Evolutionary conservation across 2,888 invertebrate genomes (phyloP).

Genomic region (Liposcelis brunnea): DNA sequence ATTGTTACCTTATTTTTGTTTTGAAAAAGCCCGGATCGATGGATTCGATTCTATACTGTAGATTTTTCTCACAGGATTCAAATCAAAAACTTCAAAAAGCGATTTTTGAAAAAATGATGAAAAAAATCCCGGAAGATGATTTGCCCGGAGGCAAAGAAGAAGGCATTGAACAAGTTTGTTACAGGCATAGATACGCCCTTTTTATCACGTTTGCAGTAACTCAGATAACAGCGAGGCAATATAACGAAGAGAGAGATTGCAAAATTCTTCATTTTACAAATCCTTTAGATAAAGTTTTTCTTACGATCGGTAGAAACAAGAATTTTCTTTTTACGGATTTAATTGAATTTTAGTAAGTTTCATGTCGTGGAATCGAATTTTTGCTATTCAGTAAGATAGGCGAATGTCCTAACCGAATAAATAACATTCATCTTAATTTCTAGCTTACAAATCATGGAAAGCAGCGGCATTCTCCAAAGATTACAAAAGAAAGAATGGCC

Average conservation of each 20-base stretch:
- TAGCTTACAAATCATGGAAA: slow-evolving; percentile 4
- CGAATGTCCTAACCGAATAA: too few relatives aligned
- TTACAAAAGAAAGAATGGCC: slow-evolving; percentile 1
- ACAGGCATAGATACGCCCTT: neutral
- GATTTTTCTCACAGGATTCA: neutral
- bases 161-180: neutral
- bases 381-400: too few relatives aligned
- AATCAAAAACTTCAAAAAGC: neutral
- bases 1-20: too few relatives aligned
- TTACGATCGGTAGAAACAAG: neutral
- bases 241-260: neutral
- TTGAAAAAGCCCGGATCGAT: too few relatives aligned
- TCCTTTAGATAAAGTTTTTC: neutral
- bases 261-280: neutral
- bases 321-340: neutral
- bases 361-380: too few relatives aligned
- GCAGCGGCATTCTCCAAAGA: neutral
- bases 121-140: neutral
- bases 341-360: neutral
- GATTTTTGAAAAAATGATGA: slow-evolving; percentile 1
- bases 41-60: too few relatives aligned
- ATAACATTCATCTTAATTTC: too few relatives aligned
- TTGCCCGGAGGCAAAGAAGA: slow-evolving; percentile 4
- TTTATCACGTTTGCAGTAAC: slow-evolving; percentile 1
- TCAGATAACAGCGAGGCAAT: slow-evolving; percentile 3